Percentiles rank a stretch among this genome's conserved stretches.
These are phyloP conservation scores for Brachypteracias leptosomus DNA, from an alignment of 2,113 vertebrate species.

Conservation along the genomic window DNA sequence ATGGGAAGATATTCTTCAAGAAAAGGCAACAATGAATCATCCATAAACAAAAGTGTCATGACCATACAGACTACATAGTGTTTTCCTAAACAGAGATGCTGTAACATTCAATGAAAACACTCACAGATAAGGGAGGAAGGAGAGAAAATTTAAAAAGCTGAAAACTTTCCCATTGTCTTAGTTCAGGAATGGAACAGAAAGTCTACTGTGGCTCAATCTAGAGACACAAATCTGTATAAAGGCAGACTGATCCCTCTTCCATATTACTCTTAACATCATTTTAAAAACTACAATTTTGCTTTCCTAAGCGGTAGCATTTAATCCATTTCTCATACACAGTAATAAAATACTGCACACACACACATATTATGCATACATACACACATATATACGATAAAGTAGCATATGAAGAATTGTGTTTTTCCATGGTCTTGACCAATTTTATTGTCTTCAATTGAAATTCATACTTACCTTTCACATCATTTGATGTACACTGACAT, in stretches of 20 bases:
- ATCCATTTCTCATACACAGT: background rate
- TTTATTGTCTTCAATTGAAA: background rate
- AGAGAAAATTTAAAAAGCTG: background rate
- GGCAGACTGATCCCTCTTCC: background rate
- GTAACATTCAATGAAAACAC: background rate
- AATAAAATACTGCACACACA: background rate
- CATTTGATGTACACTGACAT: background rate
- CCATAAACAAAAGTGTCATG: background rate
- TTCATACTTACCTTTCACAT: background rate
- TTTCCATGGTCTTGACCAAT: background rate
- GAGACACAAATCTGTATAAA: background rate
- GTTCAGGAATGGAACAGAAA: background rate
- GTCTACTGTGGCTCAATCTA: background rate
- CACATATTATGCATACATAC: background rate
- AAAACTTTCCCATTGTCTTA: background rate
- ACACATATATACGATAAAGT: background rate
- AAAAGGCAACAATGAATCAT: background rate
- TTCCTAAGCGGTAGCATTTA: background rate
- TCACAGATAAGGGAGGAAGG: background rate
- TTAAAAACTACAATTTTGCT: background rate
- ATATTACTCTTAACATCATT: background rate
- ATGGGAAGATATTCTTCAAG: background rate
- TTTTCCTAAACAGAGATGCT: background rate
- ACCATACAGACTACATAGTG: background rate
- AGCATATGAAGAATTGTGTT: background rate